Conservation (phyloP, 2,797 vertebrate genomes). For the Gorsachius magnificus region DNA sequence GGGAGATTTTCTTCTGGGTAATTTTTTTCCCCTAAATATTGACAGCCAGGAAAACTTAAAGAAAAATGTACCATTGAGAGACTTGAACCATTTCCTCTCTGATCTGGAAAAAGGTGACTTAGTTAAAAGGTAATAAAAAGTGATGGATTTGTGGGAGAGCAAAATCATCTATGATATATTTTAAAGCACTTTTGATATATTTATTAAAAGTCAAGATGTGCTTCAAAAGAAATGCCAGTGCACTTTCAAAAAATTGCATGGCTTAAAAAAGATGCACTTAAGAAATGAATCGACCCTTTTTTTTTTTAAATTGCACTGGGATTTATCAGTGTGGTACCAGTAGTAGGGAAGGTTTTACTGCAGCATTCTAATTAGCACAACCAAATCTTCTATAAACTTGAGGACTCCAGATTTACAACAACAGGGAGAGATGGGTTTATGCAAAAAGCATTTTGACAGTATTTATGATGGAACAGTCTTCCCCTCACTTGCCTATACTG, state of each 20-base stretch:
- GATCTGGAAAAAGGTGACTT: not conserved
- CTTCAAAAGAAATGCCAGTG: slow-evolving; percentile 47
- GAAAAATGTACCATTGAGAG: not conserved
- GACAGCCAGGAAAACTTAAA: not conserved
- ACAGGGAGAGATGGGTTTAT: not conserved
- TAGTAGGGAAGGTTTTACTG: not conserved
- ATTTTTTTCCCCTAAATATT: not conserved
- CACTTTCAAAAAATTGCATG: not conserved
- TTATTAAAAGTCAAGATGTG: slow-evolving; percentile 65
- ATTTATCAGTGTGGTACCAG: slow-evolving; percentile 30
- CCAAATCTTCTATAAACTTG: not conserved
- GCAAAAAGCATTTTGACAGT: not conserved
- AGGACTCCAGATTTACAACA: not conserved
- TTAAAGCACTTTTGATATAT: slow-evolving; percentile 46
- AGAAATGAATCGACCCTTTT: slow-evolving; percentile 5
- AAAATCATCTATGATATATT: slow-evolving; percentile 15
- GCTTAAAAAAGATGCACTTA: slow-evolving; percentile 50
- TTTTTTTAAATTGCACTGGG: not conserved
- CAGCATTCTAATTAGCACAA: slow-evolving; percentile 40
- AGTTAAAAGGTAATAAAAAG: slow-evolving; percentile 1
- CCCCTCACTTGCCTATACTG: not conserved
- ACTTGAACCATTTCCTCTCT: not conserved
- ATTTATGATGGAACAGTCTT: not conserved
- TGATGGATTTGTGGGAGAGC: not conserved
- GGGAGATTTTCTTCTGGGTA: not conserved